phyloP scores from a whole-genome alignment of 2,888 invertebrate species.

The Hedya salicella region DNA sequence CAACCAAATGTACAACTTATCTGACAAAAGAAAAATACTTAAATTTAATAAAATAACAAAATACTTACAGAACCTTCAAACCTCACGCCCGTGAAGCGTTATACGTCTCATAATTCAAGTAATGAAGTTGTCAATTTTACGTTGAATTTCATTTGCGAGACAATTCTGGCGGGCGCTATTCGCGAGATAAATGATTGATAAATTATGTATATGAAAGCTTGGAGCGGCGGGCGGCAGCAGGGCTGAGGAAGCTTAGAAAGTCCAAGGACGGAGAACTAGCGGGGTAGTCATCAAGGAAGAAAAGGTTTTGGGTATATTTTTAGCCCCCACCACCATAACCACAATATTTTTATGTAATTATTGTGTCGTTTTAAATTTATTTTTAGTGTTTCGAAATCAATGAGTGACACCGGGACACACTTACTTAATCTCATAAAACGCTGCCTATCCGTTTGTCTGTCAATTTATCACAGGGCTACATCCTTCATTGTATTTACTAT shows the following conservation, averaged over 20 bases:
- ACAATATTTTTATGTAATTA: too few species aligned
- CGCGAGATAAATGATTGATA: conserved; percentile 66
- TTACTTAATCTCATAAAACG: too few species aligned
- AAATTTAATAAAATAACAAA: too few species aligned
- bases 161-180: conserved; percentile 40
- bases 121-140: conserved; percentile 38
- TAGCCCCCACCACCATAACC: too few species aligned
- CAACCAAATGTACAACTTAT: too few species aligned
- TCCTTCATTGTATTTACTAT: too few species aligned
- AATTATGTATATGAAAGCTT: conserved; percentile 61
- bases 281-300: not conserved
- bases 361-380: too few species aligned
- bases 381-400: too few species aligned
- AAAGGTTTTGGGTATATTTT: not conserved
- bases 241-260: conserved; percentile 18
- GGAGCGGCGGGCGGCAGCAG: conserved; percentile 22
- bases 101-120: conserved; percentile 2
- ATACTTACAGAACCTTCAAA: not conserved
- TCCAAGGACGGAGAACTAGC: conserved; percentile 3
- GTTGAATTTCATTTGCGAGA: conserved; percentile 39
- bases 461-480: too few species aligned
- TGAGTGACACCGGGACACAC: too few species aligned
- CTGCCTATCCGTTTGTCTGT: too few species aligned
- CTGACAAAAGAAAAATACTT: too few species aligned
- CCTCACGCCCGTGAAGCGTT: not conserved